Evolutionary conservation across 1,140 invertebrate species (phyloP), one percentile per base, ranked within the genome.

Genomic region (Goniozus legneri): DNA sequence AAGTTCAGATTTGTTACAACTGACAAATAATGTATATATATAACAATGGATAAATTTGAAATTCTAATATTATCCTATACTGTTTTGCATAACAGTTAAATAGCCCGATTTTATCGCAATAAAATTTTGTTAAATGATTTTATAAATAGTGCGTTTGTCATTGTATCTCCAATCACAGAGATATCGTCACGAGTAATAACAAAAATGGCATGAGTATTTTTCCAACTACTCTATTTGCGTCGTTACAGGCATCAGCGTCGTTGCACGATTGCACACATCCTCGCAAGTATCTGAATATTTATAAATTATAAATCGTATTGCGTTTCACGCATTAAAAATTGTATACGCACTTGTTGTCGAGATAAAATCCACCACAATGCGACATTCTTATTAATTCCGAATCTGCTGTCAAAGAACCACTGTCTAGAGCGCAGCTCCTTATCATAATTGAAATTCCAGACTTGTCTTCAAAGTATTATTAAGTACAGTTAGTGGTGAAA

Each of bases 311-410:
- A 42, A 21, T 15, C 10, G 30, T 19, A 10, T 43, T 43, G 7
- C 30, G 19, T 15, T 8, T 15, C 8, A 43, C 6, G 24, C 15
- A 16, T 31, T 20, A 2, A 19, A 21, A 36, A 24, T 14, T 14
- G 3, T 38, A 49, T 18, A 51, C 70, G 73, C 73, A 94, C 88
- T 87, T 85, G 58, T 89, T 84, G 59, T 92, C 83, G 58, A 90
- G 94, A 63, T 87, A 91, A 73, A 95, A 93, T 47, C 86, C 81
- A 30, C 92, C 92, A 71, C 92, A 96, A 66, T 95, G 92, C 16
- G 91, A 94, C 90, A 93, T 94, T 48, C 92, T 76, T 32, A 94
- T 89, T 30, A 95, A 85, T 77, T 96, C 92, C 1, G 92, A 94
- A 69, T 95, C 92, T 2, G 89, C 93, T 31, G 92, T 95, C 2